These are phyloP conservation scores for Geodia barretti DNA, from an alignment of 37 sponge, comb jelly and placozoan species.

Conservation along the genomic window DNA sequence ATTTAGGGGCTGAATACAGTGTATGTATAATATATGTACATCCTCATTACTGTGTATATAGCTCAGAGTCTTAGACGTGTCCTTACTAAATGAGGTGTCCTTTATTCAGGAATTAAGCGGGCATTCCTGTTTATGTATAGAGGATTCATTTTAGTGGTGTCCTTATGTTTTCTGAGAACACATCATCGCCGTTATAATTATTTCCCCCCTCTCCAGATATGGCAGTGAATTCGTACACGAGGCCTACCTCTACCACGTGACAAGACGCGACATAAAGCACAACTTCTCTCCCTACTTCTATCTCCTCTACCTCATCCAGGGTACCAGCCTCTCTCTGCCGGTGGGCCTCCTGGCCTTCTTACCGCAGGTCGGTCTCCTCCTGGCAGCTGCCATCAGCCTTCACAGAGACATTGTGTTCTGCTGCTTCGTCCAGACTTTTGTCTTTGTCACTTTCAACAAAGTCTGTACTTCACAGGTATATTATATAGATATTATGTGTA, in stretches of 20 bases:
- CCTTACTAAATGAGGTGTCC: neutral
- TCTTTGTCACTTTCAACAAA: constrained; percentile 99
- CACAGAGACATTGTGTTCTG: constrained; percentile 74
- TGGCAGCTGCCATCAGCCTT: constrained; percentile 41
- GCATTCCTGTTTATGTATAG: too few species aligned
- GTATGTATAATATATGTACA: too few species aligned
- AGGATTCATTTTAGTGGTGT: too few species aligned
- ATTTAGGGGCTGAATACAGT: too few species aligned
- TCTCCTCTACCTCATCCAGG: constrained; percentile 82
- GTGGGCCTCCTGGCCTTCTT: constrained; percentile 75
- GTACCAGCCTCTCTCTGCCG: constrained; percentile 45
- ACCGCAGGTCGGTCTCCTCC: constrained; percentile 82
- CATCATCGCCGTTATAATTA: too few species aligned
- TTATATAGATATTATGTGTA: too few species aligned
- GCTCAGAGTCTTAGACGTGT: too few species aligned
- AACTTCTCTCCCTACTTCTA: constrained; percentile 99
- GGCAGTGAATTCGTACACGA: constrained; percentile 88
- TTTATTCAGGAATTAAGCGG: too few species aligned
- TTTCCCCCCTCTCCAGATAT: constrained; percentile 52
- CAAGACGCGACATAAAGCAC: constrained; percentile 87
- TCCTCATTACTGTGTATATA: too few species aligned
- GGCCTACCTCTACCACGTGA: constrained; percentile 93
- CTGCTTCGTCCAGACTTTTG: constrained; percentile 86
- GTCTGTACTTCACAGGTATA: constrained; percentile 96
- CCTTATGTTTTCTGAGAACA: neutral